Base-by-base conservation (phyloP, 2,797 vertebrate species). In the Chelon labrosus region DNA sequence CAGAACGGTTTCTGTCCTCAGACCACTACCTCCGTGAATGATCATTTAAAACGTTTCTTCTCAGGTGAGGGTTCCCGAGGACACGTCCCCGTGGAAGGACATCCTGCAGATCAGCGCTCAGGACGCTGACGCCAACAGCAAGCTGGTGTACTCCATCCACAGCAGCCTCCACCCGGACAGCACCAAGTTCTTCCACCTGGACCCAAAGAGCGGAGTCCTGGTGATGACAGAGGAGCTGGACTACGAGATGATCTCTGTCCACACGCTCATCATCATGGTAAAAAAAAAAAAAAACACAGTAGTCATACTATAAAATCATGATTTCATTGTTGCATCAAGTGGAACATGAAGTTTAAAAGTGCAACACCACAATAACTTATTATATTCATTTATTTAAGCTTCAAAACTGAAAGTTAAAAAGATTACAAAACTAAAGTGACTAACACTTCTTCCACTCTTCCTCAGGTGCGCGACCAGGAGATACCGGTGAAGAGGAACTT, bases 401-500 rank as follows among this genome's bases (percentile, higher is more conserved):
- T n/a, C n/a, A n/a, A n/a, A n/a, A n/a, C n/a, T n/a, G n/a, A n/a
- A n/a, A n/a, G n/a, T n/a, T n/a, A n/a, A n/a, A n/a, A 22, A 22
- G 1, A 31, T 31, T 1, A 1, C 31, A 31, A 31, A 31, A 4
- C 31, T 31, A 31, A 31, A 31, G 7, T 31, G 31, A 31, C 38
- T 2, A 11, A 44, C 9, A 3, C 10, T 0, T 35, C 27, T 7
- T 42, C 12, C 7, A 7, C 13, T 22, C 10, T 53, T 44, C 73
- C 42, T 35, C 76, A 99, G 98, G 98, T 99, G 9, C 94, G 97
- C 61, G 98, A 99, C 88, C 97, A 99, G 85, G 97, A 97, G 85
- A 96, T 99, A 25, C 97, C 97, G 13, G 95, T 97, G 70, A 99
- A 97, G 82, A 94, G 96, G 84, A 98, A 99, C 85, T 98, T 98